These are phyloP conservation scores for Zeus faber DNA, from an alignment of 2,113 vertebrate genomes.

Conservation along the genomic window DNA sequence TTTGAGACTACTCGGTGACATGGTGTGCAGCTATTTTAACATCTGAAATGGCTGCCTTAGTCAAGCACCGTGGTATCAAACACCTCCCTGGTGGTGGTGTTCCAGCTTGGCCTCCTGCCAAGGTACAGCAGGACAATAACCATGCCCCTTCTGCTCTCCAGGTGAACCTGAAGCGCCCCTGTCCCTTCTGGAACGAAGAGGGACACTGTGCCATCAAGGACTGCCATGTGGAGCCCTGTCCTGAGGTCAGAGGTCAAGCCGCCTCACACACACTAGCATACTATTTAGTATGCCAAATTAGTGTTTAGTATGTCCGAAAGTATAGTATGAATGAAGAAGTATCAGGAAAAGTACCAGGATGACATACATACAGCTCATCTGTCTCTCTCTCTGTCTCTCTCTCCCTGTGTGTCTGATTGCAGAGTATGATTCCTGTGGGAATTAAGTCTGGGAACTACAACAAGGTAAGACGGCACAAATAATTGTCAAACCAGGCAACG, in stretches of 20 bases:
- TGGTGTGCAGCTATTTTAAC: too few species aligned
- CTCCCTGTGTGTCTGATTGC: conserved; percentile 1
- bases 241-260: conserved; percentile 81
- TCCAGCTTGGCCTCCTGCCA: too few species aligned
- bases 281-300: too few species aligned
- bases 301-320: too few species aligned
- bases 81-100: too few species aligned
- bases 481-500: neutral
- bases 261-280: too few species aligned
- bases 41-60: too few species aligned
- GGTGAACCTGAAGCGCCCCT: conserved; percentile 94
- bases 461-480: conserved; percentile 78
- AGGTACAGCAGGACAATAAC: too few species aligned
- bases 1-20: too few species aligned
- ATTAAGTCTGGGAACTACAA: conserved; percentile 95
- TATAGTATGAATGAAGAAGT: too few species aligned
- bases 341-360: neutral
- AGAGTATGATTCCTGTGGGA: conserved; percentile 93
- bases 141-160: too few species aligned
- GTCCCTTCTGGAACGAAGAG: conserved; percentile 95
- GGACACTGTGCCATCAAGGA: conserved; percentile 95
- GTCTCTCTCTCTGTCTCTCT: neutral
- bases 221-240: conserved; percentile 94
- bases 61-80: too few species aligned
- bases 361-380: neutral